phyloP scores from a whole-genome alignment of 2,113 vertebrate genomes.

The Otocyon megalotis region DNA sequence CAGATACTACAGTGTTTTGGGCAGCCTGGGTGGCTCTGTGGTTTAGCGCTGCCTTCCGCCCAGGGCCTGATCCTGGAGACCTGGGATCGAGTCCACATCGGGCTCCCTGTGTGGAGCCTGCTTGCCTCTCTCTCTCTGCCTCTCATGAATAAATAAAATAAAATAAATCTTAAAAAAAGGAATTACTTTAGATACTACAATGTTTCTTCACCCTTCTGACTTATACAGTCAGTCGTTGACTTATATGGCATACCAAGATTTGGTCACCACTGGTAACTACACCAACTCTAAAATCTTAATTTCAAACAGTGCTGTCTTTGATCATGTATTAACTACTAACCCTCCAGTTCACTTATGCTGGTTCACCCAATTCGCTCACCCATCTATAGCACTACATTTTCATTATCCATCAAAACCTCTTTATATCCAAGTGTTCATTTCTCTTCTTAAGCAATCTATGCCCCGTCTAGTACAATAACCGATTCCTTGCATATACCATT shows the following conservation, averaged over 20 bases:
- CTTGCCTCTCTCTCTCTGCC: too few relatives aligned
- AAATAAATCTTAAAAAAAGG: too few relatives aligned
- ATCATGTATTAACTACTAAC: background rate
- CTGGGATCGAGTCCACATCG: too few relatives aligned
- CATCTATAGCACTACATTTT: background rate
- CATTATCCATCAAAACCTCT: background rate
- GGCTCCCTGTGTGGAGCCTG: too few relatives aligned
- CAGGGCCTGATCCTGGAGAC: too few relatives aligned
- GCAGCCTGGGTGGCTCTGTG: too few relatives aligned
- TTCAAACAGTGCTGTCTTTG: background rate
- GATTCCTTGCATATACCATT: background rate
- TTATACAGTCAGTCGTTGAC: accelerated
- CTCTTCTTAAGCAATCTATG: background rate
- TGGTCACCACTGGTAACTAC: background rate
- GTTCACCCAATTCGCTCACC: background rate
- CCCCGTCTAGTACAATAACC: background rate
- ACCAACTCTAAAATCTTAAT: background rate
- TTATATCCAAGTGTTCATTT: background rate
- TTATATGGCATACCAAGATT: background rate
- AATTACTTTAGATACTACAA: too few relatives aligned
- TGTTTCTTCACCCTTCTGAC: background rate
- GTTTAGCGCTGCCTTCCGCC: too few relatives aligned
- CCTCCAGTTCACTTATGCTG: background rate
- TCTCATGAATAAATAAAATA: too few relatives aligned
- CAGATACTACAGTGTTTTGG: background rate